Evolutionary conservation across 1,140 invertebrate genomes (phyloP).

Genomic region (Brachionus asplanchnoidis): DNA sequence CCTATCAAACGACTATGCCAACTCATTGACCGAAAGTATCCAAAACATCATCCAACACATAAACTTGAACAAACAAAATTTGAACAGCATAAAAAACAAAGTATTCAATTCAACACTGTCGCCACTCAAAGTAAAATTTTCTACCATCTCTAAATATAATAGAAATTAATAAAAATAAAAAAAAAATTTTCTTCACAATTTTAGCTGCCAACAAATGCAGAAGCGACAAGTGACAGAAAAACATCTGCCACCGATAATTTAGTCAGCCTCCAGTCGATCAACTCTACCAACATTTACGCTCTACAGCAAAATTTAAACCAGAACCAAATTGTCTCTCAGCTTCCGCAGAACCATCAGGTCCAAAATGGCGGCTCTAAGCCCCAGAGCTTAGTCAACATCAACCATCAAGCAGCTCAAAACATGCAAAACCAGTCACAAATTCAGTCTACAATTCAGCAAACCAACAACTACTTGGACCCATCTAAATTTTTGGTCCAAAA

Average conservation of each 20-base stretch:
- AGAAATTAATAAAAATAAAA: no score
- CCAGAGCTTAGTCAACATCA: neutral
- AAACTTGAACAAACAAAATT: neutral
- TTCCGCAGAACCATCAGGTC: neutral
- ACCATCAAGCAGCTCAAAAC: neutral
- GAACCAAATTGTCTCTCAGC: neutral
- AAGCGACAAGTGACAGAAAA: neutral
- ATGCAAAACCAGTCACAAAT: neutral
- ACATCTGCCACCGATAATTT: neutral
- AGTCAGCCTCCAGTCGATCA: neutral
- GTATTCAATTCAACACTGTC: neutral
- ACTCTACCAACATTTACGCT: neutral
- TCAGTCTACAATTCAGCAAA: neutral
- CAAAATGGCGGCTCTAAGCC: neutral
- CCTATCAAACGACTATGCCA: neutral
- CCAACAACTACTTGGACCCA: neutral
- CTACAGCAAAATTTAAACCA: constrained; percentile 9
- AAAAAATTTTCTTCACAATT: neutral
- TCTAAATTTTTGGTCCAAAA: neutral
- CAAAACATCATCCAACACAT: neutral
- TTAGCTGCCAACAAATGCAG: neutral
- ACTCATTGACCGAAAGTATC: neutral
- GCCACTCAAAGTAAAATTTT: neutral
- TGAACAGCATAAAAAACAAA: constrained; percentile 8
- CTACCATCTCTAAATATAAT: no score